These are phyloP conservation scores for Chionomys nivalis DNA, from an alignment of 2,113 vertebrate genomes.

Conservation along the genomic window DNA sequence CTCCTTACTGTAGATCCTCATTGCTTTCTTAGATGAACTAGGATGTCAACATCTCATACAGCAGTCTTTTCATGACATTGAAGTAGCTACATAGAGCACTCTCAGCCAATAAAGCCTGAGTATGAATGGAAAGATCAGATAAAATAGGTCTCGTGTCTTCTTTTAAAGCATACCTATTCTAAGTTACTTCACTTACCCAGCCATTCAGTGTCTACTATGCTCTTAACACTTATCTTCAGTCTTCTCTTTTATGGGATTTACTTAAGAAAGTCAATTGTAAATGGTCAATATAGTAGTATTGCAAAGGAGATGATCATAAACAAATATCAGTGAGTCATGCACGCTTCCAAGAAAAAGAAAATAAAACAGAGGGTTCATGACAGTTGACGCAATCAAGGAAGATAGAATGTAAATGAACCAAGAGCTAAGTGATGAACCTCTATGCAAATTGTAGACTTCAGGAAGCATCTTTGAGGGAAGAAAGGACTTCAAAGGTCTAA, in stretches of 20 bases:
- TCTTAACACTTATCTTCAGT: neutral
- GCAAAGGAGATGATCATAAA: neutral
- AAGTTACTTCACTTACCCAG: neutral
- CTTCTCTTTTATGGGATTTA: neutral
- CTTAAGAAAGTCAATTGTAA: neutral
- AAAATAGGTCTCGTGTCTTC: neutral
- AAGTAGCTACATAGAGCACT: neutral
- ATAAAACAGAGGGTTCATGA: neutral
- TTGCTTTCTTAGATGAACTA: neutral
- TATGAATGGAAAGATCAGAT: neutral
- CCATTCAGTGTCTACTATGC: neutral
- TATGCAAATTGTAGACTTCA: neutral
- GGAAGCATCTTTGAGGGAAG: neutral
- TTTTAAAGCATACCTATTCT: neutral
- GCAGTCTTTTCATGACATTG: neutral
- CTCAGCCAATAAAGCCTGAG: neutral
- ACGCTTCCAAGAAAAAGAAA: constrained; percentile 12
- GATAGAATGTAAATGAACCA: neutral
- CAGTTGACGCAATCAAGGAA: neutral
- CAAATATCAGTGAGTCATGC: neutral
- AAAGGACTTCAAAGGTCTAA: neutral
- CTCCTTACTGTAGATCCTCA: neutral
- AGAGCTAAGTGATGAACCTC: neutral
- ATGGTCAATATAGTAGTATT: neutral
- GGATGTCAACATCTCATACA: neutral